Evolutionary conservation across 1,140 invertebrate species (phyloP).

Genomic region (Eubasilissa regina): DNA sequence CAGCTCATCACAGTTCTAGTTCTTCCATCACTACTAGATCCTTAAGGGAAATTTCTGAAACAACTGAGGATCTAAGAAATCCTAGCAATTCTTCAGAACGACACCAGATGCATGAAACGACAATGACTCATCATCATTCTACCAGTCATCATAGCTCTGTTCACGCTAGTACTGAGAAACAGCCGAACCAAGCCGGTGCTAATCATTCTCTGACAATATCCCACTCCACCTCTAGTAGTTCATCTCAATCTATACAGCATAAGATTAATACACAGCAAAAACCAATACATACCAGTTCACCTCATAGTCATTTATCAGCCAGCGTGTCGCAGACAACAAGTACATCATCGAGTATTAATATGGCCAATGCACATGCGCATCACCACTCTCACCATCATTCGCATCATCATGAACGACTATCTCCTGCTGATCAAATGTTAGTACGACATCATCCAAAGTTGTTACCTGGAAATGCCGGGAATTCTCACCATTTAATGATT

Average conservation of each 20-base stretch:
- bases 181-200: constrained; percentile 72
- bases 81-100: constrained; percentile 68
- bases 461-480: constrained; percentile 70
- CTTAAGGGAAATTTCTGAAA: constrained; percentile 74
- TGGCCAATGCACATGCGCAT: constrained; percentile 70
- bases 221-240: constrained; percentile 77
- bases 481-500: constrained; percentile 78
- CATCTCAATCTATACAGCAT: constrained; percentile 75
- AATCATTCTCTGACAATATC: constrained; percentile 77
- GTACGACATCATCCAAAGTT: constrained; percentile 73
- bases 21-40: constrained; percentile 75
- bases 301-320: constrained; percentile 70
- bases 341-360: constrained; percentile 70
- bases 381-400: constrained; percentile 75
- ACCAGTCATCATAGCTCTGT: constrained; percentile 77
- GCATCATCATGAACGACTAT: constrained; percentile 71
- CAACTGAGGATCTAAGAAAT: constrained; percentile 69
- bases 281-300: constrained; percentile 71
- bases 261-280: constrained; percentile 74
- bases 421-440: constrained; percentile 72
- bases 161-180: constrained; percentile 75
- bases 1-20: constrained; percentile 77
- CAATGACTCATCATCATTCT: constrained; percentile 76
- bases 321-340: constrained; percentile 71
- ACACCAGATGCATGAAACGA: constrained; percentile 75